These are phyloP conservation scores for Eilema griseolum DNA, from an alignment of 2,888 invertebrate genomes.

Conservation along the genomic window DNA sequence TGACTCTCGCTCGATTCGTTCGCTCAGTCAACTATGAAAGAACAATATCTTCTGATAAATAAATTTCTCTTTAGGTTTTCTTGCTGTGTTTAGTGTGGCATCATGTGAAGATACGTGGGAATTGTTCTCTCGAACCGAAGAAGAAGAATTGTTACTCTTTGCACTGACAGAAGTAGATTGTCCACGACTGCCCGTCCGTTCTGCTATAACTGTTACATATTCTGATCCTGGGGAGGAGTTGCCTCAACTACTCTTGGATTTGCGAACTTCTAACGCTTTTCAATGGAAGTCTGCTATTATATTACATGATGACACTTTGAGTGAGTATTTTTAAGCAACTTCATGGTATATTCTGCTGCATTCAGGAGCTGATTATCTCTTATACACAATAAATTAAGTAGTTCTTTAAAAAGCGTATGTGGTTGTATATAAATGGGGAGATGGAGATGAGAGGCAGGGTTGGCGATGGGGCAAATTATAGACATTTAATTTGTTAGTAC, in stretches of 20 bases:
- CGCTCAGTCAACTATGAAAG: not conserved
- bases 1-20: too few species aligned
- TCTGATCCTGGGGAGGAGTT: slow-evolving; percentile 91
- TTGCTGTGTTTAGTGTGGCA: slow-evolving; percentile 91
- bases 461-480: too few species aligned
- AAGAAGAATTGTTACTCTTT: slow-evolving; percentile 89
- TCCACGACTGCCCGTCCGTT: slow-evolving; percentile 89
- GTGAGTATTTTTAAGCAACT: slow-evolving; percentile 76
- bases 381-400: not conserved
- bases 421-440: too few species aligned
- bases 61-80: slow-evolving; percentile 85
- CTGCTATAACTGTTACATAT: slow-evolving; percentile 91
- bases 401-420: not conserved
- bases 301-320: slow-evolving; percentile 91
- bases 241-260: slow-evolving; percentile 92
- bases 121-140: slow-evolving; percentile 88
- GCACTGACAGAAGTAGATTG: slow-evolving; percentile 94
- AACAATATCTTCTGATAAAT: not conserved
- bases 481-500: too few species aligned
- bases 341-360: not conserved
- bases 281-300: slow-evolving; percentile 91
- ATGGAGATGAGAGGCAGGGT: not conserved
- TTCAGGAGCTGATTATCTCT: not conserved
- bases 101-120: slow-evolving; percentile 92
- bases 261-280: slow-evolving; percentile 89